Percentiles rank a stretch among this genome's conserved stretches.
phyloP scores from a whole-genome alignment of 2,797 vertebrate species.

The Phoxinus dragarum region DNA sequence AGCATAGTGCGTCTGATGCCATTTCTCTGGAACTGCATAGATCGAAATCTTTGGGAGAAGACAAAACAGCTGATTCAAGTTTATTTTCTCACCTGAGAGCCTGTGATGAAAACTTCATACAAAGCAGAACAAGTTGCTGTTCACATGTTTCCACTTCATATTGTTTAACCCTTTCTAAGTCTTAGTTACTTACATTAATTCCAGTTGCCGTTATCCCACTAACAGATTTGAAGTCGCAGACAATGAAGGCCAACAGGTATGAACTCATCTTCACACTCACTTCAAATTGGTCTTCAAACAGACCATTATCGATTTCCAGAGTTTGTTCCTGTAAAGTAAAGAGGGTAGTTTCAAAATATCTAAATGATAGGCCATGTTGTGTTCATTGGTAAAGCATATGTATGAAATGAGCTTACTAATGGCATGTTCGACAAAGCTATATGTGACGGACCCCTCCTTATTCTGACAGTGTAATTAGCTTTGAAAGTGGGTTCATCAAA shows the following conservation, averaged over 20 bases:
- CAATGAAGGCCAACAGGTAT: conserved; percentile 79
- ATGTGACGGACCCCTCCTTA: conserved; percentile 75
- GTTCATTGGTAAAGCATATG: not conserved
- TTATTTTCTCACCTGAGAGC: not conserved
- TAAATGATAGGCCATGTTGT: not conserved
- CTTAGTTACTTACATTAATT: conserved; percentile 71
- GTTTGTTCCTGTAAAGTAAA: conserved; percentile 73
- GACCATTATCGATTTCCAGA: conserved; percentile 61
- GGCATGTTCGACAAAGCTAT: conserved; percentile 83
- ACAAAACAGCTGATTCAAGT: conserved; percentile 9
- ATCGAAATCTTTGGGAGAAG: conserved; percentile 76
- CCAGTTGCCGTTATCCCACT: conserved; percentile 75
- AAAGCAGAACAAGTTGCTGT: not conserved
- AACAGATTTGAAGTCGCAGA: conserved; percentile 82
- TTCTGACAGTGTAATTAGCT: conserved; percentile 80
- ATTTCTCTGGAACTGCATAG: conserved; percentile 79
- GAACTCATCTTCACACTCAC: conserved; percentile 82
- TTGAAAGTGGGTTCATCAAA: conserved; percentile 84
- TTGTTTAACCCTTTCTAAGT: not conserved
- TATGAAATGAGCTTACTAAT: conserved; percentile 69
- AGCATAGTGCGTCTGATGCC: conserved; percentile 79
- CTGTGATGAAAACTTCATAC: not conserved
- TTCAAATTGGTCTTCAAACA: conserved; percentile 81
- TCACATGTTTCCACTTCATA: not conserved
- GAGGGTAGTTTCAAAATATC: not conserved